Percentiles rank a stretch among this genome's conserved stretches.
Conservation (phyloP, 2,797 vertebrate genomes). For the Sebastes aleutianus region DNA sequence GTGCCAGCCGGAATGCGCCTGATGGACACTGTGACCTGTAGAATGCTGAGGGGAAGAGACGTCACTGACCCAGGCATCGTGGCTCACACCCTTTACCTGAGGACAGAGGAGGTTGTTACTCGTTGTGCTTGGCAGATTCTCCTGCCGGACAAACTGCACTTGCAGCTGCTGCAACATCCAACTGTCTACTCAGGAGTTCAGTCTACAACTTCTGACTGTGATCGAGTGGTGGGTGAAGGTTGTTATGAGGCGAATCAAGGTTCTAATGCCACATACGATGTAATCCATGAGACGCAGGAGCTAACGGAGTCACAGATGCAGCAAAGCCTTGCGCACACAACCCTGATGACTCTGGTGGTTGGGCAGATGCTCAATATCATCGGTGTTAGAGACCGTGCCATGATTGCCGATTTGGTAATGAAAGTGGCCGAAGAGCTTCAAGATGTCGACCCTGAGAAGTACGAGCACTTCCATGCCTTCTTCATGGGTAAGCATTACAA, state of each 20-base stretch:
- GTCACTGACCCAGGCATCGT: neutral
- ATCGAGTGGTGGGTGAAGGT: no score
- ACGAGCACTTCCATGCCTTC: neutral
- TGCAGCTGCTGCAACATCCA: no score
- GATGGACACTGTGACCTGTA: no score
- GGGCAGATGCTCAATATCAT: neutral
- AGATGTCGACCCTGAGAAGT: neutral
- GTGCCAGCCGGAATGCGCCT: neutral
- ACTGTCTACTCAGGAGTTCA: no score
- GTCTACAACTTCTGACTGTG: no score
- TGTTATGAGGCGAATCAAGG: neutral
- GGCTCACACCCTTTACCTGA: neutral
- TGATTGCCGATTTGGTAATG: neutral
- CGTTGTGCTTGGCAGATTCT: neutral
- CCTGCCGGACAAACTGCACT: neutral
- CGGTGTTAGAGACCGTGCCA: neutral
- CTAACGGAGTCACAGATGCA: neutral
- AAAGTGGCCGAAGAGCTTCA: neutral
- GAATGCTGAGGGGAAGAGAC: neutral
- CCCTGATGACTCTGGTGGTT: neutral
- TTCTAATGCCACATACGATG: neutral
- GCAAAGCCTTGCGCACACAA: no score
- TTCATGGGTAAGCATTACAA: neutral
- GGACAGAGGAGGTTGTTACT: slow-evolving; percentile 2
- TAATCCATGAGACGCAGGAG: neutral